A percentile compares a stretch with the other conserved stretches of the same genome.
These are phyloP conservation scores for Melinaea menophilus DNA, from an alignment of 2,888 invertebrate species.

Conservation along the genomic window DNA sequence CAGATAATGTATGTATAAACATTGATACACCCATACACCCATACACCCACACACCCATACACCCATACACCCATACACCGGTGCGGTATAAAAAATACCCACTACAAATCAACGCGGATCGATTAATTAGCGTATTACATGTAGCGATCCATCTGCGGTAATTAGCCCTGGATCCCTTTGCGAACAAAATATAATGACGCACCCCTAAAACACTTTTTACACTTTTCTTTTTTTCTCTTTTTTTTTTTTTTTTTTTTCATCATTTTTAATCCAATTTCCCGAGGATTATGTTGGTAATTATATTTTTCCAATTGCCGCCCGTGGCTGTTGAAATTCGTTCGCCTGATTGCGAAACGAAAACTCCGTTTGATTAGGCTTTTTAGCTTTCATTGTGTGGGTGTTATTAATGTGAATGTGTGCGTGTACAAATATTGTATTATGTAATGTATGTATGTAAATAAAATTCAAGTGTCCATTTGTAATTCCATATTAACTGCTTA, in stretches of 20 bases:
- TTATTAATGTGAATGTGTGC: conserved; percentile 24
- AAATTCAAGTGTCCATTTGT: too few relatives aligned
- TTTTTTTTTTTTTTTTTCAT: conserved; percentile 16
- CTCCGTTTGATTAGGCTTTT: conserved; percentile 72
- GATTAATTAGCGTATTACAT: conserved; percentile 77
- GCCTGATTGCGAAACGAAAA: conserved; percentile 69
- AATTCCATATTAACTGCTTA: too few relatives aligned
- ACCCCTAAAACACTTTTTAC: conserved; percentile 74
- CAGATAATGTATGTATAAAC: conserved; percentile 28
- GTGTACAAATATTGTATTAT: conserved; percentile 20
- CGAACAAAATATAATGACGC: conserved; percentile 72
- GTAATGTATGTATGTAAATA: neutral
- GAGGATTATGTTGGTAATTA: conserved; percentile 79
- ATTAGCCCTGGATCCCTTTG: conserved; percentile 71
- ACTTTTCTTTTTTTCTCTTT: conserved; percentile 60
- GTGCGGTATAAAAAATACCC: conserved; percentile 47
- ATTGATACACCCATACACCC: conserved; percentile 31
- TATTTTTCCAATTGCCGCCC: conserved; percentile 76
- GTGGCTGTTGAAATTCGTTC: conserved; percentile 62
- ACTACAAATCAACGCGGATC: conserved; percentile 55
- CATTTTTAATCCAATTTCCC: conserved; percentile 79
- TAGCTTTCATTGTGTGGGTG: conserved; percentile 26
- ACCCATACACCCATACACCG: conserved; percentile 32
- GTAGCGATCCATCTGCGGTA: conserved; percentile 75
- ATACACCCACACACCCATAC: conserved; percentile 30